Conservation (phyloP, 2,888 invertebrate genomes). For the Ophion obscuratus region DNA sequence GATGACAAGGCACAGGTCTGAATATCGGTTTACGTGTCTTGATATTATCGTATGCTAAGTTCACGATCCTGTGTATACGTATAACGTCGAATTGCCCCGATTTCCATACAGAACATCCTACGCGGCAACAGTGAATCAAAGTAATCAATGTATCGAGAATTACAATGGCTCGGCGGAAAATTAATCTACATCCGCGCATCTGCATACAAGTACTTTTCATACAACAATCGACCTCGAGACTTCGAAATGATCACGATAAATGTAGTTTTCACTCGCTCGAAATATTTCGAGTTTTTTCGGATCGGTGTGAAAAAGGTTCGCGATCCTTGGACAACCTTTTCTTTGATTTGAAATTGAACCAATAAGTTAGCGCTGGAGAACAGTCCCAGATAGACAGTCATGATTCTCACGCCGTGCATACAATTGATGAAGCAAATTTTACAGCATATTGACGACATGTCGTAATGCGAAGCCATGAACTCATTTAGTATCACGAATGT, state of each 20-base stretch:
- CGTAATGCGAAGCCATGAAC: too few relatives aligned
- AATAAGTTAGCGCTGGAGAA: background rate
- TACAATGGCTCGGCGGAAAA: conserved; percentile 23
- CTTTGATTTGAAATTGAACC: too few relatives aligned
- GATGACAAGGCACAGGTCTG: background rate
- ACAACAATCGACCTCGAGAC: background rate
- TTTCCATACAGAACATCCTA: conserved; percentile 53
- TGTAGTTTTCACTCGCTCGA: background rate
- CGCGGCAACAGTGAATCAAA: conserved; percentile 60
- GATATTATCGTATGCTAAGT: background rate
- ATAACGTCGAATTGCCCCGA: conserved; percentile 46
- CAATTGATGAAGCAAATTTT: too few relatives aligned
- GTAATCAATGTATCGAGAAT: conserved; percentile 62
- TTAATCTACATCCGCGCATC: background rate
- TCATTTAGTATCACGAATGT: too few relatives aligned
- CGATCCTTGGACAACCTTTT: too few relatives aligned
- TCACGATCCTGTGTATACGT: background rate
- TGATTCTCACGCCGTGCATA: too few relatives aligned
- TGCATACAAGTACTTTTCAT: background rate
- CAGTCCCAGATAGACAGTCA: too few relatives aligned
- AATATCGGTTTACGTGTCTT: background rate
- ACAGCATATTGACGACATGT: too few relatives aligned
- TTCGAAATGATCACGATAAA: background rate
- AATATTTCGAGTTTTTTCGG: background rate
- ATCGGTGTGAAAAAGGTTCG: background rate